These are phyloP conservation scores for Mimas tiliae DNA, from an alignment of 2,888 invertebrate species.

Conservation along the genomic window DNA sequence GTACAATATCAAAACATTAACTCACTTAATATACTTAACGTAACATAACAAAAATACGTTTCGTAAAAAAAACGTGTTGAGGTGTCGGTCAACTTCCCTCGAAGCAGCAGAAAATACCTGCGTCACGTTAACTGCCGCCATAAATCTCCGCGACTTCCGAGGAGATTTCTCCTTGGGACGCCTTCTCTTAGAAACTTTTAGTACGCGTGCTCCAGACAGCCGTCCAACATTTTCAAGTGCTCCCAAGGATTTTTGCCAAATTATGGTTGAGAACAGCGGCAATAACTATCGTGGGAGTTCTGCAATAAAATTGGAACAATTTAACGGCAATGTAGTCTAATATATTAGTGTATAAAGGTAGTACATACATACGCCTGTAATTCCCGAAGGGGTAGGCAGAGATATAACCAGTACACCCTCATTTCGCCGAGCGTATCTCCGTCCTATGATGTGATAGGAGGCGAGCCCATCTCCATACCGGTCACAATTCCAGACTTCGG, in stretches of 20 bases:
- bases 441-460: no score
- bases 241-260: slow-evolving; percentile 61
- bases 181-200: slow-evolving; percentile 67
- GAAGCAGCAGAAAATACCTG: slow-evolving; percentile 68
- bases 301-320: background rate
- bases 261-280: slow-evolving; percentile 43
- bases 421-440: no score
- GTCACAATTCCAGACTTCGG: no score
- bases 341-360: no score
- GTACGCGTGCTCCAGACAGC: slow-evolving; percentile 67
- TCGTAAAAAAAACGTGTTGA: slow-evolving; percentile 47
- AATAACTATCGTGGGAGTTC: slow-evolving; percentile 13
- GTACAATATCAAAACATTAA: background rate
- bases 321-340: background rate
- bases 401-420: no score
- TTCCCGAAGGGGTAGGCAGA: no score
- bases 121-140: slow-evolving; percentile 72
- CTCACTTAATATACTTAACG: slow-evolving; percentile 6
- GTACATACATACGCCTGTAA: no score
- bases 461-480: no score
- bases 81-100: slow-evolving; percentile 65
- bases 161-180: slow-evolving; percentile 70
- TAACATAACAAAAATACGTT: slow-evolving; percentile 45
- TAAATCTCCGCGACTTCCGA: slow-evolving; percentile 75
- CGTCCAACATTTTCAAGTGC: slow-evolving; percentile 61